Evolutionary conservation across 2,113 vertebrate genomes (phyloP), one percentile per base, ranked within the genome.

Genomic region (Lamprotornis superbus): DNA sequence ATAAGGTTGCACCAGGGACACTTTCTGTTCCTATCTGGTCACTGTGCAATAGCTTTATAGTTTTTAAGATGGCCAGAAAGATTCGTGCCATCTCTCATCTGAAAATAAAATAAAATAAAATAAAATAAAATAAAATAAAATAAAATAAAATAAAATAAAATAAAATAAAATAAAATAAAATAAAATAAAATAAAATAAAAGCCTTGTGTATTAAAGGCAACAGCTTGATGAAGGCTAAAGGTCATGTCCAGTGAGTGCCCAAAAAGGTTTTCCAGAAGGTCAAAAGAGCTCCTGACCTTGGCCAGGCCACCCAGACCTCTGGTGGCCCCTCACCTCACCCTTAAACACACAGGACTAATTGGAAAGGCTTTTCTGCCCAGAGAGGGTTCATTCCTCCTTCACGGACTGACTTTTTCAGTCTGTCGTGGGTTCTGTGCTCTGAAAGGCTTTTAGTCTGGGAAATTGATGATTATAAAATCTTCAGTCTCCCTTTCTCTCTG

Each of bases 221-320:
- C 97, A 98, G 97, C 97, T 98, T 98, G 98, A 95, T 87, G 75
- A 88, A 92, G 97, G 97, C 83, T 98, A 98, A 98, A 98, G 98
- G 97, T 98, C 97, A 98, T 96, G 94, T 96, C 95, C 90, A 97
- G 21, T 6, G 68, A 96, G 89, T 94, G 93, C 53, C 64, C 6
- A 1, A 5, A 89, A 95, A 92, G 83, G 92, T 96, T 97, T 97
- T 97, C 95, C 96, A 95, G 70, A 68, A 97, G 95, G 95, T 97
- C 97, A 94, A 44, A 28, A 96, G 97, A 98, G 95, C 67, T 79
- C 53, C 95, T 94, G 97, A 97, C 97, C 93, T 93, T 80, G n/a
- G 13, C 86, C 19, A 42, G 63, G 97, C 92, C 97, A 96, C 96
- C 35, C 79, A 75, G 70, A 76, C 75, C 67, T 81, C 61, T 19